Percentiles rank a stretch among this genome's conserved stretches.
Conservation (phyloP, 1,140 invertebrate species). For the Rhopalosiphum maidis region DNA sequence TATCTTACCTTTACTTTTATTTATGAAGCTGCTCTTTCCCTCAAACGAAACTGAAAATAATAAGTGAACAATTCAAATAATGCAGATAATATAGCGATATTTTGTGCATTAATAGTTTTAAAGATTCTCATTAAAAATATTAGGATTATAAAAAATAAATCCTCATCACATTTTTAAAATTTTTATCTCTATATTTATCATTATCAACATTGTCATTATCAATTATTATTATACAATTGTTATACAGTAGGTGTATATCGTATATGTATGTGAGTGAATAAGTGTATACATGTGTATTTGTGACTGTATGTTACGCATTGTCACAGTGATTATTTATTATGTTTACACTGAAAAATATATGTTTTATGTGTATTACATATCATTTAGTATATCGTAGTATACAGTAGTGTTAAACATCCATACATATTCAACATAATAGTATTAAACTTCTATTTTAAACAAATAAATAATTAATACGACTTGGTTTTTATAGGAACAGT, state of each 20-base stretch:
- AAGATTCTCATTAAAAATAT: not conserved
- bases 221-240: not conserved
- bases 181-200: slow-evolving; percentile 37
- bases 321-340: slow-evolving; percentile 14
- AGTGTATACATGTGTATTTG: not conserved
- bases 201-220: slow-evolving; percentile 24
- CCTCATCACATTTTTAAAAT: not conserved
- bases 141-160: not conserved
- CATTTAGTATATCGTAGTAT: not conserved
- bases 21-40: not conserved
- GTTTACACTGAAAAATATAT: slow-evolving; percentile 40
- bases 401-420: not conserved
- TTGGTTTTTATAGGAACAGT: slow-evolving; percentile 41
- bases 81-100: not conserved
- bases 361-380: not conserved
- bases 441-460: not conserved
- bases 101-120: not conserved
- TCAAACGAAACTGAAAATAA: not conserved
- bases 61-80: not conserved
- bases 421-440: slow-evolving; percentile 17
- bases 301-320: not conserved
- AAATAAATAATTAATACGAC: slow-evolving; percentile 34
- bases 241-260: slow-evolving; percentile 28
- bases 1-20: not conserved
- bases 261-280: slow-evolving; percentile 15